Percentiles rank a stretch among this genome's conserved stretches.
These are phyloP conservation scores for Musca domestica DNA, from an alignment of 1,140 invertebrate species.

Conservation along the genomic window DNA sequence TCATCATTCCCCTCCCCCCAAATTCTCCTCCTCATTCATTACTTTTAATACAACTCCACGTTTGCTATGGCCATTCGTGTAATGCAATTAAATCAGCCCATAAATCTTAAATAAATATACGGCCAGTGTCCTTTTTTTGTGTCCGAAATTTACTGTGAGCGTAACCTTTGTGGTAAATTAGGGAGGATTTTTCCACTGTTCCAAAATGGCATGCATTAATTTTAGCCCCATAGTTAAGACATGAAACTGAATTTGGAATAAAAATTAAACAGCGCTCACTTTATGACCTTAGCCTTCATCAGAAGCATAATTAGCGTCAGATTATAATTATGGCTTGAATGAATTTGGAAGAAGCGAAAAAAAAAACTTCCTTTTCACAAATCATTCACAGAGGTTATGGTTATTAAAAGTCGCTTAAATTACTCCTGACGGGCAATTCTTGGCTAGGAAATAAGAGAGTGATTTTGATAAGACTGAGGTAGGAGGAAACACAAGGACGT, in stretches of 20 bases:
- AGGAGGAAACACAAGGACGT: too few species aligned
- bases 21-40: background rate
- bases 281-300: too few species aligned
- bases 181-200: background rate
- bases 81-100: conserved; percentile 4
- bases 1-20: too few species aligned
- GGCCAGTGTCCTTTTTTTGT: conserved; percentile 6
- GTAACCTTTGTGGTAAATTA: conserved; percentile 16
- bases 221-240: background rate
- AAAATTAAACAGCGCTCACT: background rate
- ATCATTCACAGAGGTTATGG: too few species aligned
- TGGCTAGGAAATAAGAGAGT: too few species aligned
- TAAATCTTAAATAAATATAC: conserved; percentile 21
- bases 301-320: too few species aligned
- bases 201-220: background rate
- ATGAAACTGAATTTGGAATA: background rate
- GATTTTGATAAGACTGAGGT: too few species aligned
- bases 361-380: too few species aligned
- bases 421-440: too few species aligned
- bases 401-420: too few species aligned
- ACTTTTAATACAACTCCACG: background rate
- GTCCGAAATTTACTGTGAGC: background rate
- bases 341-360: too few species aligned
- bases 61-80: conserved; percentile 3
- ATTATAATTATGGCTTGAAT: too few species aligned